Evolutionary conservation across 2,113 vertebrate genomes (phyloP), one percentile per base, ranked within the genome.

Genomic region (Perccottus glenii): DNA sequence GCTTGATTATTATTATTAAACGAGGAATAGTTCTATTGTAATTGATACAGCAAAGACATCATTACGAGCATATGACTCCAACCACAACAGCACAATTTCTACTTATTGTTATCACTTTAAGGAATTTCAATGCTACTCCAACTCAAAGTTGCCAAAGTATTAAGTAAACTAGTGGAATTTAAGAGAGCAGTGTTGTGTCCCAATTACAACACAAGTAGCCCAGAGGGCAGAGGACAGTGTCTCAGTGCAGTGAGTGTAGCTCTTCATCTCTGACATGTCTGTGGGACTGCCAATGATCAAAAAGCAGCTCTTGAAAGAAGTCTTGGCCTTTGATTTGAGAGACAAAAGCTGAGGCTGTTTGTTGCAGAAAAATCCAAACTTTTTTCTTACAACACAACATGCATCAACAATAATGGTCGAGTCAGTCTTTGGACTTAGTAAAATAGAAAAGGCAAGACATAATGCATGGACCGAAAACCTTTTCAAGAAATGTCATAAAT

Each of bases 161-260:
- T 55, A n/a, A 55, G 14, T 55, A 55, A 55, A 55, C 52, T n/a
- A 5, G 44, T 46, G 14, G 36, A 32, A n/a, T 11, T 33, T 12
- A 12, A 36, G 52, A 38, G 52, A 36, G 52, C 7, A 55, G 6
- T 36, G 52, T 38, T 55, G 52, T 38, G 52, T 36, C 33, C 52
- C 52, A 55, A 55, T 55, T 55, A 55, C 33, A 14, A 12, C 12
- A 8, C 5, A 14, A 42, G 40, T 10, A 16, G 5, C 16, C 36
- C 56, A 43, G 36, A 58, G 56, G 56, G 56, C 38, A 42, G 56
- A 58, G 56, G 36, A 58, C 40, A 43, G 52, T 14, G 33, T 40
- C 38, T 40, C 38, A 40, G 38, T 6, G 38, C 38, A 40, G 38
- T 40, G 8, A 40, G 33, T 3, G 19, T 27, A 36, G 9, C 52